Evolutionary conservation across 2,888 invertebrate genomes (phyloP), one percentile per base, ranked within the genome.

Genomic region (Plusia festucae): DNA sequence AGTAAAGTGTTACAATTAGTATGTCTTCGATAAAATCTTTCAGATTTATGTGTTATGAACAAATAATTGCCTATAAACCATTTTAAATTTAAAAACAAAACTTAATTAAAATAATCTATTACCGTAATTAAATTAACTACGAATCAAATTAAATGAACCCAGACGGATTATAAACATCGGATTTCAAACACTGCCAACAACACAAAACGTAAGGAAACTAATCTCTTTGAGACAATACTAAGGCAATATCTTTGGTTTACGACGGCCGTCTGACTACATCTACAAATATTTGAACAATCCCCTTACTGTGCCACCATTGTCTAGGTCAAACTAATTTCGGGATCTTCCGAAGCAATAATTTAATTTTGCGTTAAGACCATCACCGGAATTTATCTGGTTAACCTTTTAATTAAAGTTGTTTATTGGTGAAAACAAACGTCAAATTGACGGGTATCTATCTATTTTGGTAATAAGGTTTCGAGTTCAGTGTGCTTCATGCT

Each of bases 281-380:
- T 88, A 90, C 91, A 93, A 93, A 93, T 93, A 93, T 94, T 93
- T 91, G 90, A 93, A 88, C 90, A 90, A 87, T 85, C 84, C 78
- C 81, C 85, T 85, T 84, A 82, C 85, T 63, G 79, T 83, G 83
- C 79, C 83, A 82, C 85, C 87, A 91, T 93, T 94, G 94, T 93
- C 90, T 90, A 92, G 92, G 92, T 92, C 91, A 89, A 93, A 93
- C 93, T 93, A 93, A 93, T 93, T 92, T 90, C 88, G 88, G 85
- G 82, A 85, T 87, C 85, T 88, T 83, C 86, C 83, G 80, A 84
- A 86, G 83, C 85, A 85, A 88, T 91, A 91, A 93, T 93, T 91
- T 89, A 90, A 92, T 93, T 92, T 90, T 85, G 83, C 89, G 88
- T 90, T 88, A 84, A 88, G 87, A 88, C 85, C 88, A 90, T 85